Base-by-base conservation (phyloP, 2,888 invertebrate genomes). In the Drosophila mimetica region DNA sequence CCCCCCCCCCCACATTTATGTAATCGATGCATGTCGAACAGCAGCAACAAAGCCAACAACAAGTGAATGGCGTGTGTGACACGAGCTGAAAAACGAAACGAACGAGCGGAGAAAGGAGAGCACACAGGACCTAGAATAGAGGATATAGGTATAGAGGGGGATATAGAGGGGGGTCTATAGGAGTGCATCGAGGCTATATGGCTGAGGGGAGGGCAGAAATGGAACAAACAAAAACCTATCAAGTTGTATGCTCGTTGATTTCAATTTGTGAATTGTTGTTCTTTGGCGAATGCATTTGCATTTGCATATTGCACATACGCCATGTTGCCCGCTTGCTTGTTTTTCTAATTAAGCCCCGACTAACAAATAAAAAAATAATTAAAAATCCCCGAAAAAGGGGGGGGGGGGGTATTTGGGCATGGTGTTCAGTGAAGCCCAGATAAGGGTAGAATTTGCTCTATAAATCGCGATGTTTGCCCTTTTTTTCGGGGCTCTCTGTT, bases 21-120 rank as follows among this genome's bases (percentile, higher is more conserved):
- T 86, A 84, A 84, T 86, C 84, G 84, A 84, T 86, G 86, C 86
- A 86, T 86, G 84, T 84, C 82, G 82, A 84, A 84, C 83, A 77
- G 77, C 80, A 71, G 66, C 79, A 75, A 75, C 73, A 71, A 76
- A 44, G 44, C 54, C 63, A 67, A 69, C 63, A 58, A 74, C 74
- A 73, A 67, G 52, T 57, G 51, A 73, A 58, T 57, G 32, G 58
- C 51, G 55, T 79, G 64, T 71, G 53, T 69, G 63, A 65, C 73
- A 75, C 67, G 73, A 72, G 70, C 66, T 71, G 71, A 71, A 80
- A 77, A 76, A 48, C 65, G 61, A 71, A 67, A 79, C 66, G 54
- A 77, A 53, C 46, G 60, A 25, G 60, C 58, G 59, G 59, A 47
- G 60, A 61, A 54, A 47, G 58, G 47, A 50, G 53, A 52, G 60